Base-by-base conservation (phyloP, 1,140 invertebrate genomes). In the Heliothis subflexa region DNA sequence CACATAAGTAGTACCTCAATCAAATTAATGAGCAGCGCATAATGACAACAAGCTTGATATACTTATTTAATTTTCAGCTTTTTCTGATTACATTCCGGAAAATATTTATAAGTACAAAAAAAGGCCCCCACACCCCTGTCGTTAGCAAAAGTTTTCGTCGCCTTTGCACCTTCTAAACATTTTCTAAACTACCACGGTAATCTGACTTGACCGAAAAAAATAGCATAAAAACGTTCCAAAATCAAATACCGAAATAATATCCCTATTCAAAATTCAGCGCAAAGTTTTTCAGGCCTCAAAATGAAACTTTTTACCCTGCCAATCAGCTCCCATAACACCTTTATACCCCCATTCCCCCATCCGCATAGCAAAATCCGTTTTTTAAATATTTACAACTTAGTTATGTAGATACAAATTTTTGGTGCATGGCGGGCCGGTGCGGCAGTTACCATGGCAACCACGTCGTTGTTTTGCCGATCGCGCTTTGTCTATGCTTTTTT, bases 381-480 rank as follows among this genome's bases (percentile, higher is more conserved):
- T 72, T 64, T 76, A 62, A 64, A 76, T 76, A 64, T 74, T 71
- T 61, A 61, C 54, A 79, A 45, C 33, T 68, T 74, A 28, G 72
- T 68, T 70, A 79, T 49, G 50, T 79, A 83, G 79, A 45, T 64
- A 80, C 79, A 84, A 79, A 79, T 82, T 80, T 84, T 83, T 81
- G 78, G 78, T 59, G 80, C 80, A 81, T 61, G 74, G 73, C 55
- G 59, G 79, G 61, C n/a, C 62, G 84, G 85, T 89, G 87, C 91
- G 86, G 83, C 88, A 86, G 89, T 93, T 81, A 83, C 86, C 86
- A 89, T 91, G 82, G 87, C 89, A 89, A 91, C 91, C 73, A 59
- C 80, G 80, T 88, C 86, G 89, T 91, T 89, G 90, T 93, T 92
- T 93, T 92, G 90, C 87, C 91, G 88, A 93, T 93, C 83, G 85